Evolutionary conservation across 2,888 invertebrate genomes (phyloP).

Genomic region (Periphyllus acericola): DNA sequence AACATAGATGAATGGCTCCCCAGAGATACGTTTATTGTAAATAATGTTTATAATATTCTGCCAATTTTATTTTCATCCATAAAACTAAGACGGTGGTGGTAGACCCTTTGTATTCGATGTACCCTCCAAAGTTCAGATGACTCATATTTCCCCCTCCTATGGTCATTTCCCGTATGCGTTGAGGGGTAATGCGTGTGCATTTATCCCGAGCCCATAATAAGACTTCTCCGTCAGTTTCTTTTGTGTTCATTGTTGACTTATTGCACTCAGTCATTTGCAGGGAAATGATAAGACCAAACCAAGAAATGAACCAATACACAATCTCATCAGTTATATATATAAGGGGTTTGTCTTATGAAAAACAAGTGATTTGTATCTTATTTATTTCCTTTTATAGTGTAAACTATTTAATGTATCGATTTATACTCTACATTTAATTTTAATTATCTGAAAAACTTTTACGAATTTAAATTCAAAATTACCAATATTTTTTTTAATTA

Average conservation of each 20-base stretch:
- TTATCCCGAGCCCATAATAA: slow-evolving; percentile 26
- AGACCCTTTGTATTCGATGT: slow-evolving; percentile 36
- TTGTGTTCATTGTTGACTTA: slow-evolving; percentile 49
- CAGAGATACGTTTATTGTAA: neutral
- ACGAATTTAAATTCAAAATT: too few relatives aligned
- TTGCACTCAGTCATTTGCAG: slow-evolving; percentile 49
- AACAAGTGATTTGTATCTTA: slow-evolving; percentile 22
- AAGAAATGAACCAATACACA: slow-evolving; percentile 36
- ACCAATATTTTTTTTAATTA: neutral
- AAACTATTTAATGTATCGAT: neutral
- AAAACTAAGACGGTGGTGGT: slow-evolving; percentile 47
- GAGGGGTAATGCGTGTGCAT: slow-evolving; percentile 19
- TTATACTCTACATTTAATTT: neutral
- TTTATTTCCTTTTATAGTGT: neutral
- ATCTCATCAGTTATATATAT: slow-evolving; percentile 33
- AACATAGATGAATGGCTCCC: slow-evolving; percentile 23
- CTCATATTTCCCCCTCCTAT: slow-evolving; percentile 24
- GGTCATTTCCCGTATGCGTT: slow-evolving; percentile 25
- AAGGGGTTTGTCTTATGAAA: slow-evolving; percentile 35
- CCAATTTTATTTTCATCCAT: slow-evolving; percentile 41
- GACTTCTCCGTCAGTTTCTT: slow-evolving; percentile 35
- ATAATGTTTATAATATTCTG: slow-evolving; percentile 28
- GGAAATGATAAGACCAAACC: slow-evolving; percentile 37
- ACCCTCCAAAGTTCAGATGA: slow-evolving; percentile 59
- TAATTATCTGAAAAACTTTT: neutral